Evolutionary conservation across 2,797 vertebrate species (phyloP), one percentile per base, ranked within the genome.

Genomic region (Taeniopygia guttata): DNA sequence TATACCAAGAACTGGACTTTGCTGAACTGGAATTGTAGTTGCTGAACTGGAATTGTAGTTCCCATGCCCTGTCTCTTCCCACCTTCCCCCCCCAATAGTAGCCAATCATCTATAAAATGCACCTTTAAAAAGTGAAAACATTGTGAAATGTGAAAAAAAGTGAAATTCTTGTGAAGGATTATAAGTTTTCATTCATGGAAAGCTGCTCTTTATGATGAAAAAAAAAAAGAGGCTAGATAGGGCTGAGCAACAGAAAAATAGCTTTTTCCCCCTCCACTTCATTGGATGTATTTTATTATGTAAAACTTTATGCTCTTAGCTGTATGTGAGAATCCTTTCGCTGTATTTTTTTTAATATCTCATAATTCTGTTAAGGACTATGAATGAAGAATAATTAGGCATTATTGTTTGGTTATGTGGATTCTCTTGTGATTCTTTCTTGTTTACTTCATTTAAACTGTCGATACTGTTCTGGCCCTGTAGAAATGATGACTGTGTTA

Each of bases 361-460:
- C 13, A 30, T 89, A 87, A 94, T 94, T 92, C 76, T 73, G 51
- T 86, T 82, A 91, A 89, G 49, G 34, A 42, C 58, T 84, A 15
- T 72, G 64, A 95, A 83, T 91, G 82, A 80, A 66, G 62, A 79
- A 56, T 90, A 79, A 87, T 90, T 94, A 79, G 77, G 54, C 56
- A 55, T 93, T 89, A 77, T 86, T 96, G 74, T 94, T 96, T 87
- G 45, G 34, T 91, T 96, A 70, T 70, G 59, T 62, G 69, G 93
- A 90, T 90, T 91, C 70, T 90, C 63, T 63, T 96, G 82, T 92
- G 82, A 63, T 91, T 67, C 43, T 36, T 86, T 86, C 70, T 84
- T 95, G 74, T 93, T 93, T 94, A 86, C 85, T 84, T 88, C 20
- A 20, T 93, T 88, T 90, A 80, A 88, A 84, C 52, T 74, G 80